Evolutionary conservation across 2,113 vertebrate genomes (phyloP).

Genomic region (Atlantisia rogersi): DNA sequence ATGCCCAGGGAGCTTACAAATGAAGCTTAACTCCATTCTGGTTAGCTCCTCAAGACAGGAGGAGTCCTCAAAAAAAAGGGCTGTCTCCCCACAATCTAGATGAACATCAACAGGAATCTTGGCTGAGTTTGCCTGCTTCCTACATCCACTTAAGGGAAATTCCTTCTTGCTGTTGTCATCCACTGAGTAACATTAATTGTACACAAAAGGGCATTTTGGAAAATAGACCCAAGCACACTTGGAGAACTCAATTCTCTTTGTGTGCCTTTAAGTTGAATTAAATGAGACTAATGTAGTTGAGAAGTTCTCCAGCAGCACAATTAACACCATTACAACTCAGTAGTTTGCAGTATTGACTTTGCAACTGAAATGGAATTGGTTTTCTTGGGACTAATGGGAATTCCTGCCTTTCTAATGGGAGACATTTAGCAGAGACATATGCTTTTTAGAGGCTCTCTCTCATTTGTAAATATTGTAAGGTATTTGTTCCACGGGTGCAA

Average conservation of each 20-base stretch:
- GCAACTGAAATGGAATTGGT: neutral
- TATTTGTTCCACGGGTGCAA: neutral
- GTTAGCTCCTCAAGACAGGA: neutral
- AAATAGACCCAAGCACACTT: neutral
- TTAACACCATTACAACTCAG: neutral
- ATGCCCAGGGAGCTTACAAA: neutral
- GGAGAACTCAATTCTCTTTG: neutral
- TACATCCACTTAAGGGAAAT: neutral
- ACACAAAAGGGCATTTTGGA: conserved; percentile 39
- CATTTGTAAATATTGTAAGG: neutral
- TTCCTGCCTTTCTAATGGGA: neutral
- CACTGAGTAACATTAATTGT: neutral
- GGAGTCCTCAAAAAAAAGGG: too few relatives aligned
- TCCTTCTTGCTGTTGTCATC: neutral
- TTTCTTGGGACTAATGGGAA: neutral
- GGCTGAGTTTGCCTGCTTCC: neutral
- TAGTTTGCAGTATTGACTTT: neutral
- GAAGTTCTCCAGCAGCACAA: neutral
- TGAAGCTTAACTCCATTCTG: neutral
- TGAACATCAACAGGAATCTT: neutral
- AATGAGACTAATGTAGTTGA: neutral
- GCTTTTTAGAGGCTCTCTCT: neutral
- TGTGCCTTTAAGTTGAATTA: conserved; percentile 13
- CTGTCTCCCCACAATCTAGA: neutral
- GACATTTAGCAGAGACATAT: neutral